phyloP scores from a whole-genome alignment of 2,113 vertebrate genomes.

The Daubentonia madagascariensis region DNA sequence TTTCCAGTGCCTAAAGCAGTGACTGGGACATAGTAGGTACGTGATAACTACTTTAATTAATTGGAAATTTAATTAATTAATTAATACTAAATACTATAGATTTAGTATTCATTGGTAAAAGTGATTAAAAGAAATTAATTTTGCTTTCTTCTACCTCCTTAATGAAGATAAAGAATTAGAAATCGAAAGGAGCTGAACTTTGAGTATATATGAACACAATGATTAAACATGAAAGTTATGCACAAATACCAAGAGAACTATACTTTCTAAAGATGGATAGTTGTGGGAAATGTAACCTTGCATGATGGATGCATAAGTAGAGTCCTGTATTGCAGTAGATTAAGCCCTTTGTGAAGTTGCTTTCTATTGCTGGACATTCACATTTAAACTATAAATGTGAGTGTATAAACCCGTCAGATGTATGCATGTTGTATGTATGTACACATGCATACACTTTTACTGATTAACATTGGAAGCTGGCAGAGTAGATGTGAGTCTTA shows the following conservation, averaged over 20 bases:
- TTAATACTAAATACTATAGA: no score
- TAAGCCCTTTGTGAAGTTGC: not conserved
- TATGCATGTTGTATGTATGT: not conserved
- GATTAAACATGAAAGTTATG: not conserved
- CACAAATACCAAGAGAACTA: not conserved
- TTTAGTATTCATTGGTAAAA: constrained; percentile 14
- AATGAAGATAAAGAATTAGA: not conserved
- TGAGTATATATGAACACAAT: not conserved
- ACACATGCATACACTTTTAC: not conserved
- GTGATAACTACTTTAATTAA: not conserved
- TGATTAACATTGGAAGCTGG: not conserved
- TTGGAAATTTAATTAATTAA: constrained; percentile 31
- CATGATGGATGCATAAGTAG: not conserved
- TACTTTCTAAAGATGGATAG: not conserved
- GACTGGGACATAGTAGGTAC: not conserved
- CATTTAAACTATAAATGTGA: not conserved
- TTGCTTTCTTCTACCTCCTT: not conserved
- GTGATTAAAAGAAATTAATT: not conserved
- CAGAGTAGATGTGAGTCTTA: not conserved
- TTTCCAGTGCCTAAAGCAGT: not conserved
- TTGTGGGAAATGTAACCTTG: not conserved
- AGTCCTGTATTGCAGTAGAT: not conserved
- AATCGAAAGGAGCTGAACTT: not conserved
- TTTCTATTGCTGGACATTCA: not conserved
- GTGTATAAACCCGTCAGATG: not conserved